Conservation (phyloP, 2,888 invertebrate genomes). For the Prenolepis imparis region DNA sequence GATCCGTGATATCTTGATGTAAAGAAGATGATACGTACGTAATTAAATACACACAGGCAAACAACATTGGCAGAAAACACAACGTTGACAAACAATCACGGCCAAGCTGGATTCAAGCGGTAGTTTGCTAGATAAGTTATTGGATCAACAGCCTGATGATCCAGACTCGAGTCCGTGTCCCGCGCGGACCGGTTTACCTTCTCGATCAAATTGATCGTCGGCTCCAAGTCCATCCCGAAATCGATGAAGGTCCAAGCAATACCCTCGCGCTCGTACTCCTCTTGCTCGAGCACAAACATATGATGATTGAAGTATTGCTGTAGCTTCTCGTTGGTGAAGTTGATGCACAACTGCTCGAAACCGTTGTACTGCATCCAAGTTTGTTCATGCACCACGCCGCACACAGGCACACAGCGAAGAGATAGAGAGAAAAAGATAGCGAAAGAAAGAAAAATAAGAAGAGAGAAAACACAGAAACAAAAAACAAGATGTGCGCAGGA, state of each 20-base stretch:
- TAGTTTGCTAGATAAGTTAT: constrained; percentile 35
- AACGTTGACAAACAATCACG: constrained; percentile 37
- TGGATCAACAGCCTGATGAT: constrained; percentile 29
- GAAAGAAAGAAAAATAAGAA: constrained; percentile 29
- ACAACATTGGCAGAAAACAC: constrained; percentile 27
- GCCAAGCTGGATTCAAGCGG: constrained; percentile 73
- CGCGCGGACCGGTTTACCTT: constrained; percentile 89
- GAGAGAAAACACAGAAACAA: constrained; percentile 15
- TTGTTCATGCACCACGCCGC: constrained; percentile 68
- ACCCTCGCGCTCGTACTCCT: constrained; percentile 97
- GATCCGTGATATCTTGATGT: not conserved
- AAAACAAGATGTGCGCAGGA: constrained; percentile 9
- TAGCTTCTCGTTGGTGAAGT: constrained; percentile 98
- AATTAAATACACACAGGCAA: constrained; percentile 37
- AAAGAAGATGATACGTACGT: not conserved
- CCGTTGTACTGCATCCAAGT: constrained; percentile 92
- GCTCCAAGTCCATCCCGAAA: constrained; percentile 97
- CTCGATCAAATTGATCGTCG: constrained; percentile 96
- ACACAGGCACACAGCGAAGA: constrained; percentile 73
- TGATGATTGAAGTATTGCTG: constrained; percentile 99
- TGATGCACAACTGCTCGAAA: constrained; percentile 98
- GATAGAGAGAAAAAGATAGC: constrained; percentile 49
- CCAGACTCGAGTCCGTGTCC: constrained; percentile 35
- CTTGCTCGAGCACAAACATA: constrained; percentile 98
- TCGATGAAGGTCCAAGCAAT: constrained; percentile 97